Evolutionary conservation across 2,797 vertebrate species (phyloP), one percentile per base, ranked within the genome.

Genomic region (Chelon auratus): DNA sequence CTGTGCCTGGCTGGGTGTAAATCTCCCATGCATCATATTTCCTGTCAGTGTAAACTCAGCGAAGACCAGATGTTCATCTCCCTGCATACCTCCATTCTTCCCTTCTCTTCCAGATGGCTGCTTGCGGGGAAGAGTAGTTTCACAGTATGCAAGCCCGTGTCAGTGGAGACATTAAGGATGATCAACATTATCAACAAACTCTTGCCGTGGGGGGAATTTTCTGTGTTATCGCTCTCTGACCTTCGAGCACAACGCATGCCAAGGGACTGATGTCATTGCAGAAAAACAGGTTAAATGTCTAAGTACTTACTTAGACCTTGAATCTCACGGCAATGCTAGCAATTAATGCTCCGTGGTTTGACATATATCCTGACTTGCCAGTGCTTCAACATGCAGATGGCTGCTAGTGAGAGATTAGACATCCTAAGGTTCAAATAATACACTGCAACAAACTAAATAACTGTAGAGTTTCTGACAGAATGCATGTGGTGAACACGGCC

Each of bases 31-130:
- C 70, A 84, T 87, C 75, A 77, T 57, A 65, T 74, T 81, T 81
- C 62, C 77, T 86, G 81, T 78, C 80, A 64, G 53, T 52, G 74
- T 69, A 80, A 75, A 78, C 50, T 64, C 59, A 58, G 52, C 82
- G 52, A 60, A 74, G 80, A 85, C 87, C 91, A 93, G 92, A 91
- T 93, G 91, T 91, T 92, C 59, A 57, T 84, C 80, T 84, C 69
- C 65, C 69, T 76, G 79, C 85, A 90, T 88, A 82, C 82, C 89
- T 86, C 81, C 47, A 75, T 72, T 75, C 53, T 80, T 75, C 58
- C 53, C 55, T 48, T 7, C 78, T 78, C 83, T 78, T 83, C 86
- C 91, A 92, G 89, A 90, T 90, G 92, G 89, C 76, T 76, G 82
- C 74, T 72, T 61, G 81, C 79, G 68, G 86, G 84, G 78, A 75